Evolutionary conservation across 2,113 vertebrate species (phyloP).

Genomic region (Hystrix brachyura): DNA sequence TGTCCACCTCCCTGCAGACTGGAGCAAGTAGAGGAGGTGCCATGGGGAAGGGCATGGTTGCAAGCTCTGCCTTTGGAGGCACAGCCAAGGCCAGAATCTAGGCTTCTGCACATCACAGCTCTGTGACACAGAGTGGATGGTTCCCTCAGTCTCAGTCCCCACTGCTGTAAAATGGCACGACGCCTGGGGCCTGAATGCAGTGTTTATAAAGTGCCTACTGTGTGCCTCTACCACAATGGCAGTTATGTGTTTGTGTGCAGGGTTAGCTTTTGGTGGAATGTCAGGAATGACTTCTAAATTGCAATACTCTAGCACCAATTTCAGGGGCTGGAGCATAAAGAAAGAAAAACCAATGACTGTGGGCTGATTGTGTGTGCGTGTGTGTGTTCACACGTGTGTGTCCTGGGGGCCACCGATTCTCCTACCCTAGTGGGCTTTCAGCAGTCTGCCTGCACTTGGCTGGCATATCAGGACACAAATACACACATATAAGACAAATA

Average conservation of each 20-base stretch:
- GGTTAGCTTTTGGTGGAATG: neutral
- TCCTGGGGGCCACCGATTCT: neutral
- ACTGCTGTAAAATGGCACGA: neutral
- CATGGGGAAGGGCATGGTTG: rapidly evolving
- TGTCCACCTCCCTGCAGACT: neutral
- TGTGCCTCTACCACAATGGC: rapidly evolving
- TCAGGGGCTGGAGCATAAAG: neutral
- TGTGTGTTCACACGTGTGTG: neutral
- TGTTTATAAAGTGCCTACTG: neutral
- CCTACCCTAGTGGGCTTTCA: neutral
- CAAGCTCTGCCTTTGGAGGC: rapidly evolving
- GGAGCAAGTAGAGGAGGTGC: rapidly evolving
- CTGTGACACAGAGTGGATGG: neutral
- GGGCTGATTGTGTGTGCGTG: neutral
- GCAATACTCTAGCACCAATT: neutral
- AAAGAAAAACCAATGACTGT: neutral
- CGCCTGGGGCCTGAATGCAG: neutral
- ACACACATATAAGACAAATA: neutral
- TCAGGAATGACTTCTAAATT: neutral
- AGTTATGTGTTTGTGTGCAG: neutral
- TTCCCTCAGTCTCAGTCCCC: neutral
- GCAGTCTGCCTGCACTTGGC: neutral
- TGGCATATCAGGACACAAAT: neutral
- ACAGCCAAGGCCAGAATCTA: neutral
- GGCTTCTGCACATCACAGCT: neutral